Evolutionary conservation across 2,797 vertebrate species (phyloP), one percentile per base, ranked within the genome.

Genomic region (Pteronotus mesoamericanus): DNA sequence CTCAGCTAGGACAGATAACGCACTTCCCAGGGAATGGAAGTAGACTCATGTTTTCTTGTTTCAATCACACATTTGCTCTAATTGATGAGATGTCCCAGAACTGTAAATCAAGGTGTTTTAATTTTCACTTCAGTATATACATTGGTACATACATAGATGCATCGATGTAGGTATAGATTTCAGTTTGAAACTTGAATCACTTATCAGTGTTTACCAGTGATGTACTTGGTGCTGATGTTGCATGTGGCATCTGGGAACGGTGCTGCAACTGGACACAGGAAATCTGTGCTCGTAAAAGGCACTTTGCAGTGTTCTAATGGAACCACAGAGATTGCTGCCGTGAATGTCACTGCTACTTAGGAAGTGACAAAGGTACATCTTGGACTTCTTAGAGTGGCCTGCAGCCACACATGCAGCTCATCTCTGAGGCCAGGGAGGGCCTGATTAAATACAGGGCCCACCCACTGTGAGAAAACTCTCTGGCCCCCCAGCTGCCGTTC

Each of bases 401-500:
- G 24, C 64, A 79, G 24, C 51, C 78, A 77, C 72, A 79, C 3
- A 5, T 89, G 51, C 83, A 66, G 34, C 64, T 94, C 93, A 59
- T 94, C 66, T 89, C 79, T 10, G 74, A 90, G 86, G 44, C 51
- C 29, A 32, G 61, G 24, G 42, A 89, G n/a, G 51, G 55, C 2
- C 10, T 91, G 68, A 66, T 72, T 82, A 80, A 92, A 87, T 19
- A 48, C 82, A 19, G 14, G 48, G 84, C 74, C 34, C 37, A 82
- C 48, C 87, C 32, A 77, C 92, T 85, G 89, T 68, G 59, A 90
- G 85, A 64, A 89, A 92, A 79, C n/a, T 80, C 84, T 86, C 91
- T 55, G 85, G 72, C 91, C 91, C 94, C 72, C 94, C 96, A 97
- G 96, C 97, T 97, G 94, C 94, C 91, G 91, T 57, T 95, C 86